Percentiles rank a stretch among this genome's conserved stretches.
Evolutionary conservation across 2,113 vertebrate genomes (phyloP).

Genomic region (human (Homo sapiens)): GRCh38 chr6:139255001-139255500

Average conservation of each 20-base stretch:
- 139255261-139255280: background rate
- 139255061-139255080: no score
- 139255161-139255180: background rate
- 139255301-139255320: background rate
- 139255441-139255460: background rate
- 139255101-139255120: fast-evolving
- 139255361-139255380: background rate
- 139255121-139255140: background rate
- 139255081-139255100: no score
- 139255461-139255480: background rate
- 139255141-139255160: background rate
- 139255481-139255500: slow-evolving; percentile 17
- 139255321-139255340: background rate
- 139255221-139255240: background rate
- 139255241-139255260: background rate
- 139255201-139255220: background rate
- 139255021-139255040: no score
- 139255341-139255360: background rate
- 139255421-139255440: background rate
- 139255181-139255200: background rate
- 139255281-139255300: background rate
- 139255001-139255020: no score
- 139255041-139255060: no score
- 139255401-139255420: background rate
- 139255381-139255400: background rate